phyloP scores from a whole-genome alignment of 2,113 vertebrate genomes.

The Campylomormyrus numenius region DNA sequence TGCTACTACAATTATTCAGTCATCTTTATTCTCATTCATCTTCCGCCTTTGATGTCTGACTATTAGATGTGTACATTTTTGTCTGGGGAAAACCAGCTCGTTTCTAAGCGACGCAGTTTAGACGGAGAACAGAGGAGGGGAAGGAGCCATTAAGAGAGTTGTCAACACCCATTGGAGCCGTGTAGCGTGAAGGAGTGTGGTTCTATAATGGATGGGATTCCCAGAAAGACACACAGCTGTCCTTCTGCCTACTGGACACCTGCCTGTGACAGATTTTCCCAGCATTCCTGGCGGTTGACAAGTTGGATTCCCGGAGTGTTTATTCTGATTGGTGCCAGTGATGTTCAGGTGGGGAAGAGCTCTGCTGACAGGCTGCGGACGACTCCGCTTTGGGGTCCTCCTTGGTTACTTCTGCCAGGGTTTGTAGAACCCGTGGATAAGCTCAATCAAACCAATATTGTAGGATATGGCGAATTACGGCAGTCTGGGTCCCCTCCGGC shows the following conservation, averaged over 20 bases:
- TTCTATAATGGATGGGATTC: not conserved
- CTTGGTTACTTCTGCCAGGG: not conserved
- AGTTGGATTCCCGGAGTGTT: not conserved
- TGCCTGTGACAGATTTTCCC: not conserved
- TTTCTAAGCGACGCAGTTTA: not conserved
- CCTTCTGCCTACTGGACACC: not conserved
- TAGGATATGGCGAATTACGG: not conserved
- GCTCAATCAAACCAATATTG: not conserved
- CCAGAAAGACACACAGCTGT: not conserved
- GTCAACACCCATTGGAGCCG: not conserved
- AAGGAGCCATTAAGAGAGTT: not conserved
- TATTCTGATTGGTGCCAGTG: not conserved
- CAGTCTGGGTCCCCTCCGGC: not conserved
- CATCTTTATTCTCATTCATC: not conserved
- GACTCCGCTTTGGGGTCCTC: not conserved
- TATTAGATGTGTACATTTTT: slow-evolving; percentile 1
- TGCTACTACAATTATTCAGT: not conserved
- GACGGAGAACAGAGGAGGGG: not conserved
- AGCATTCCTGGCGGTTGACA: not conserved
- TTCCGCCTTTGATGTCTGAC: not conserved
- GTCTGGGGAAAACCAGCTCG: not conserved
- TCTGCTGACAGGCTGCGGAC: not conserved
- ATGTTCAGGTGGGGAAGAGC: not conserved
- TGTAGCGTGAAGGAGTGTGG: not conserved
- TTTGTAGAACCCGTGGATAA: not conserved